Conservation (phyloP, 2,797 vertebrate genomes). For the Anomalospiza imberbis region DNA sequence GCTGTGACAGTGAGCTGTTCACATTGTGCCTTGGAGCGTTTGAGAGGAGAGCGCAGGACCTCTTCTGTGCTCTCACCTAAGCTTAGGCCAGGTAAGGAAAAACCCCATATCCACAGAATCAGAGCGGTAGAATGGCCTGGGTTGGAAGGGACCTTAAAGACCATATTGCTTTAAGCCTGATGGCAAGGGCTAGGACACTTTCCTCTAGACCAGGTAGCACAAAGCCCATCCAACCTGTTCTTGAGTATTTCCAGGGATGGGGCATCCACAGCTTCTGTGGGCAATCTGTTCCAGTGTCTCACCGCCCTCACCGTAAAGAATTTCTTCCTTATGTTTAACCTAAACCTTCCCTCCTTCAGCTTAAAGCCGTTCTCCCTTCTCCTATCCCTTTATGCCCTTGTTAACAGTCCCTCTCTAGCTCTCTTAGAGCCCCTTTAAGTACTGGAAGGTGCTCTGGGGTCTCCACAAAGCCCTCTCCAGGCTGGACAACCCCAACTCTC, state of each 20-base stretch:
- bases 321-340: background rate
- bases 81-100: background rate
- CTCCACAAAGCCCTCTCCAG: background rate
- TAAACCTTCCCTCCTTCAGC: background rate
- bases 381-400: background rate
- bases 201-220: too few species aligned
- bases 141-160: background rate
- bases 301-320: background rate
- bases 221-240: background rate
- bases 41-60: rapidly evolving
- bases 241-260: background rate
- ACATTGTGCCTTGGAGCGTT: rapidly evolving
- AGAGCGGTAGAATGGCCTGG: rapidly evolving
- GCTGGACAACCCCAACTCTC: rapidly evolving
- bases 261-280: background rate
- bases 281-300: background rate
- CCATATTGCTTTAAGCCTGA: background rate
- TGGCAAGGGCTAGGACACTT: background rate
- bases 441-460: background rate
- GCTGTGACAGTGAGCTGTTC: rapidly evolving
- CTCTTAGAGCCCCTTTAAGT: background rate
- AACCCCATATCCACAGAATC: background rate
- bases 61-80: background rate
- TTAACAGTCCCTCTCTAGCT: background rate
- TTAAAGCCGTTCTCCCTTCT: background rate